Base-by-base conservation (phyloP, 2,797 vertebrate species). In the Helostoma temminkii region DNA sequence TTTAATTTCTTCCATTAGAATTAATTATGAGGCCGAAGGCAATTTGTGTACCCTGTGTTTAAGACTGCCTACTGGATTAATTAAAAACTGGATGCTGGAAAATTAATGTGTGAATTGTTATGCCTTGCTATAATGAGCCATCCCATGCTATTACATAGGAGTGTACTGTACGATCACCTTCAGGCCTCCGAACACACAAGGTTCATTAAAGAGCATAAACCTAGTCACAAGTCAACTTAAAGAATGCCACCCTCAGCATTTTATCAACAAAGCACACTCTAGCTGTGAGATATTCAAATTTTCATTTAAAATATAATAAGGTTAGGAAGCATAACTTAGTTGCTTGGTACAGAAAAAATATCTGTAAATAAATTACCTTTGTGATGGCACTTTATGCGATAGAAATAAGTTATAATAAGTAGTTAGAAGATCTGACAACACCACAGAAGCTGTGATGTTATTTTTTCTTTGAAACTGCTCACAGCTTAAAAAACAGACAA, bases 41-140 rank as follows among this genome's bases (percentile, higher is more conserved):
- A 94, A 95, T 95, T 95, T 94, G 91, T 87, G 90, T 91, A 94
- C 91, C 91, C 90, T 91, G 88, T 90, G 93, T 93, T 94, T 95
- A 95, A 95, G 93, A 92, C 89, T 94, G 93, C 93, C 94, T 93
- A 92, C 90, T 95, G 93, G 92, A 94, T 94, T 95, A 96, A 96
- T 96, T 96, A 95, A 96, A 96, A 96, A 94, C 89, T 96, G 94
- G 82, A 94, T 94, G 93, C 91, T 92, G 92, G 91, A 95, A 95
- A 94, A 94, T 89, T 92, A 95, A 96, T 95, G 91, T 90, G 92
- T 93, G 93, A 95, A 94, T 93, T 92, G 85, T 91, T 95, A 92
- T 92, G 81, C 94, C 91, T 91, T 72, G 82, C 92, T 93, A 94
- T 95, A 95, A 95, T 95, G 93, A 95, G 92, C 91, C 91, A 91